Percentiles rank a stretch among this genome's conserved stretches.
Evolutionary conservation across 2,888 invertebrate genomes (phyloP).

Genomic region (Drosophila nr. perissopoda): DNA sequence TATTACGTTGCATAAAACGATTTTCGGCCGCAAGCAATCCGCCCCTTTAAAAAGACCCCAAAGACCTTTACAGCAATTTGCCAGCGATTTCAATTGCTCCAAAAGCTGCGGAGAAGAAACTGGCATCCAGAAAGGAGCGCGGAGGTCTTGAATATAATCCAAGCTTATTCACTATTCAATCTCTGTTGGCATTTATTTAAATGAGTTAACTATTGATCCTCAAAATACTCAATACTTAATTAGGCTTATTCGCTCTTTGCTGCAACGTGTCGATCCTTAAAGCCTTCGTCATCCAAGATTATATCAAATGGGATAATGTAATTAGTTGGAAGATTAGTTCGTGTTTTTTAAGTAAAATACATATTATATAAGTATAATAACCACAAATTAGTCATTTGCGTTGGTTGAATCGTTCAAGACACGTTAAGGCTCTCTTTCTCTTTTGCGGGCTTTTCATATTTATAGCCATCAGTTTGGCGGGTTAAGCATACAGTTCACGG

Average conservation of each 20-base stretch:
- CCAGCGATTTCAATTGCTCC: slow-evolving; percentile 14
- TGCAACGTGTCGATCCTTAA: too few relatives aligned
- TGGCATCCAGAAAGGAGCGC: too few relatives aligned
- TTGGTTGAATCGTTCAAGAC: background rate
- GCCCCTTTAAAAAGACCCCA: slow-evolving; percentile 13
- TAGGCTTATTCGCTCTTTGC: background rate
- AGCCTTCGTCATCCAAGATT: background rate
- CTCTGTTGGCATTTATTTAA: slow-evolving; percentile 7
- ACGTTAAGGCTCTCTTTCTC: background rate
- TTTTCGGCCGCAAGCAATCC: slow-evolving; percentile 27
- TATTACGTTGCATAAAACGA: slow-evolving; percentile 59
- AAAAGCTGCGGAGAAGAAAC: too few relatives aligned
- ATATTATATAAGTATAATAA: background rate
- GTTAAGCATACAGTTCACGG: slow-evolving; percentile 56
- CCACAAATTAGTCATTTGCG: background rate
- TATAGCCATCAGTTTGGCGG: slow-evolving; percentile 55
- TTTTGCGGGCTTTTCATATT: slow-evolving; percentile 34
- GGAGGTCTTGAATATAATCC: background rate
- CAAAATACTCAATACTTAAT: background rate
- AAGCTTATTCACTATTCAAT: background rate
- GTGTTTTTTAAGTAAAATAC: background rate
- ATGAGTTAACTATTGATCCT: slow-evolving; percentile 15
- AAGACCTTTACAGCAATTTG: slow-evolving; percentile 32
- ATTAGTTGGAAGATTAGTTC: background rate
- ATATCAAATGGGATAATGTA: background rate